Base-by-base conservation (phyloP, 2,888 invertebrate species). In the Pherbina coryleti region DNA sequence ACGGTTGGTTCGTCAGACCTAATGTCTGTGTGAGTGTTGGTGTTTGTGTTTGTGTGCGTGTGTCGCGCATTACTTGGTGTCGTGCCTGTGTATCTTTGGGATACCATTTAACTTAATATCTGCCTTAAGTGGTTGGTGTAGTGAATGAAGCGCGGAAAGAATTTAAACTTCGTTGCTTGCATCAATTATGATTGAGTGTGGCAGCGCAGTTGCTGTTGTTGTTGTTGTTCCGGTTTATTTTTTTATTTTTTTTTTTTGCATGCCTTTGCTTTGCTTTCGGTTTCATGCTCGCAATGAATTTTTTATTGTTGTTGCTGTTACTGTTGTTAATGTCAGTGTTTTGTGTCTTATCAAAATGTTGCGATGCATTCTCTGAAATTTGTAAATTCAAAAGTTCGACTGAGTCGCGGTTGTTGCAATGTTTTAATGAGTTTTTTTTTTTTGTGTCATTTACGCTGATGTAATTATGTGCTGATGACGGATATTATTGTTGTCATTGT, bases 171-270 rank as follows among this genome's bases (percentile, higher is more conserved):
- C 60, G 5, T 73, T 73, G 44, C 19, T 79, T 78, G 76, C 79
- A 78, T 71, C 77, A 78, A 78, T 79, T 79, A 78, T 79, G 76
- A 79, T 78, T 73, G 76, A 79, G 78, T 79, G 81, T 66, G 44
- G 28, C 51, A 28, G 49, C 8, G 5, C 53, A 17, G 49, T 73
- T 62, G 72, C 44, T 73, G 60, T 72, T 72, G 37, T 72, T 76
- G 51, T 77, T 75, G 51, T 57, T 25, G 55, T 76, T 69, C 9
- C 31, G n/a, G 67, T 49, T 34, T n/a, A n/a, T n/a, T n/a, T n/a
- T n/a, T 17, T 19, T n/a, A 22, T 77, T 17, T 22, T 72, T 14
- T 62, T 62, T 66, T 28, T 22, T 75, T 22, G n/a, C n/a, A n/a
- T n/a, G n/a, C n/a, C 37, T 66, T 25, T 34, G 55, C 11, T 66